A percentile compares a stretch with the other conserved stretches of the same genome.
phyloP scores from a whole-genome alignment of 2,888 invertebrate genomes.

The Panopea generosa region DNA sequence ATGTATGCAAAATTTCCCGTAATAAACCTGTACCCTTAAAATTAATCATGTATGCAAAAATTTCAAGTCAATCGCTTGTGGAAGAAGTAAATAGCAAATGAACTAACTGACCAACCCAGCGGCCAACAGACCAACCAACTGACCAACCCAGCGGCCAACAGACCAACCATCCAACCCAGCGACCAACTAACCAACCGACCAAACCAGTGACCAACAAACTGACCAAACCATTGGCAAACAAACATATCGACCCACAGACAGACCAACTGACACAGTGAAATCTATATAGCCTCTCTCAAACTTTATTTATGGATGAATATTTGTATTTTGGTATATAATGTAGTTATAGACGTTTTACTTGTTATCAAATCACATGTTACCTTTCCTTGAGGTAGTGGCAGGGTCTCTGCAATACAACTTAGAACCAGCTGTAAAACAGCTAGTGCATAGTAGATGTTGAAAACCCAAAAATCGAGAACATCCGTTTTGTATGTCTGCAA shows the following conservation, averaged over 20 bases:
- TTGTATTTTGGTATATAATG: no score
- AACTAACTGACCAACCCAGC: background rate
- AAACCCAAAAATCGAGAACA: constrained; percentile 39
- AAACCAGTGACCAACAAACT: background rate
- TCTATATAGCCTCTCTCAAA: no score
- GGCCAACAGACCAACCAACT: no score
- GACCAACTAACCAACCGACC: background rate
- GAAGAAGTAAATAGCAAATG: no score
- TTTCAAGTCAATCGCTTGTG: no score
- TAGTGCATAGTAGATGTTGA: constrained; percentile 57
- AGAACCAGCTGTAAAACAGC: constrained; percentile 59
- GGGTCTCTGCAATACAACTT: constrained; percentile 62
- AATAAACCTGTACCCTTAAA: no score
- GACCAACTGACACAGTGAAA: no score
- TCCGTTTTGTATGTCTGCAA: constrained; percentile 61
- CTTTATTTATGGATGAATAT: no score
- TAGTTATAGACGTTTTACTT: background rate
- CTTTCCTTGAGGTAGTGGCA: constrained; percentile 32
- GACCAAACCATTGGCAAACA: background rate
- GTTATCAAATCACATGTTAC: no score
- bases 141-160: background rate
- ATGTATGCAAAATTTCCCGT: no score
- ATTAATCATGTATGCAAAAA: no score
- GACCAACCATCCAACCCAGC: background rate
- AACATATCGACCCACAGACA: no score